Conservation (phyloP, 2,797 vertebrate genomes). For the Squalus acanthias region DNA sequence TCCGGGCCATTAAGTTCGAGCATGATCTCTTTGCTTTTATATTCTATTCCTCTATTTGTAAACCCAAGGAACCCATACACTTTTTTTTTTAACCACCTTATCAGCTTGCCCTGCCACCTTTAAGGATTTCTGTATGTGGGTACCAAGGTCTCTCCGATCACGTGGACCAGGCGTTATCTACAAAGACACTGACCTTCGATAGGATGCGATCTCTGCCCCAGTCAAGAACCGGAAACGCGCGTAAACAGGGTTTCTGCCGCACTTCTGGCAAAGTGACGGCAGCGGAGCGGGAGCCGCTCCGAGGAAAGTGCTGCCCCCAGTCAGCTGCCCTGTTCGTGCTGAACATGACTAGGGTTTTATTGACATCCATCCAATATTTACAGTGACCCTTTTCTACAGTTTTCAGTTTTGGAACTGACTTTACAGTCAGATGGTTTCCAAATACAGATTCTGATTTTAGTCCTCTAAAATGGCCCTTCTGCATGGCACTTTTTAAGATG, state of each 20-base stretch:
- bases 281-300: neutral
- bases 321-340: neutral
- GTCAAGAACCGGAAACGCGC: neutral
- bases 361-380: neutral
- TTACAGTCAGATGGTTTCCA: neutral
- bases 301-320: neutral
- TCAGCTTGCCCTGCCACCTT: neutral
- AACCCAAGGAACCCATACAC: neutral
- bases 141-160: neutral
- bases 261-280: neutral
- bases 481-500: neutral
- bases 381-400: neutral
- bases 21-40: neutral
- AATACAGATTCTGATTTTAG: neutral
- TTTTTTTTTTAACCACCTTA: neutral
- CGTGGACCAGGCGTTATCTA: neutral
- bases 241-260: neutral
- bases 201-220: neutral
- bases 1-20: neutral
- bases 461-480: neutral
- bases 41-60: neutral
- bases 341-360: neutral
- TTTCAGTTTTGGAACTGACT: neutral
- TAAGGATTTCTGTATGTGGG: neutral
- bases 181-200: neutral